phyloP scores from a whole-genome alignment of 2,113 vertebrate genomes.

The Ammospiza nelsoni region DNA sequence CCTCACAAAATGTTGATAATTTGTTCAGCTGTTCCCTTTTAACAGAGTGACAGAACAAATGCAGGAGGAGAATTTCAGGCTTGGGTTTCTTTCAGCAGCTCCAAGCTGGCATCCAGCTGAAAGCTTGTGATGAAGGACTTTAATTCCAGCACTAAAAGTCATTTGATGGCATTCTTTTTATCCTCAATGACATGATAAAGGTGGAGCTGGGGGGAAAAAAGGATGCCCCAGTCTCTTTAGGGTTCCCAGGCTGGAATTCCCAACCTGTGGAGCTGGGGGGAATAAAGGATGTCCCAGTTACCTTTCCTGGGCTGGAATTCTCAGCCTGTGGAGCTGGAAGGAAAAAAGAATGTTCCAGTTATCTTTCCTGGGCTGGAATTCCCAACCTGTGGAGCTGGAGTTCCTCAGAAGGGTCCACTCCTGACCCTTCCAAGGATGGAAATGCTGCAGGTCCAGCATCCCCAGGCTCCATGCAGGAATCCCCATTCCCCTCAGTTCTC shows the following conservation, averaged over 20 bases:
- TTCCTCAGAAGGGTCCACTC: background rate
- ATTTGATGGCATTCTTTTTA: background rate
- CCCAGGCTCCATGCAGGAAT: background rate
- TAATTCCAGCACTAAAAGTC: background rate
- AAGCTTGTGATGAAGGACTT: background rate
- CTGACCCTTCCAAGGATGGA: background rate
- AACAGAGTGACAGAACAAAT: slow-evolving; percentile 60
- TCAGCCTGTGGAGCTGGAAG: background rate
- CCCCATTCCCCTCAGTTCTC: background rate
- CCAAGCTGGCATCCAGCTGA: background rate
- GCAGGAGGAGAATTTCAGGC: background rate
- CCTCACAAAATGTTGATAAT: slow-evolving; percentile 67
- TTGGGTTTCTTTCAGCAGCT: background rate
- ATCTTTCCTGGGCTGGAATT: background rate
- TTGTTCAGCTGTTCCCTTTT: slow-evolving; percentile 74
- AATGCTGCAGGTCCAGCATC: background rate
- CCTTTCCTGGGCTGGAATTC: background rate
- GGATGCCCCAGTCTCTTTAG: background rate
- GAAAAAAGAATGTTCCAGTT: background rate
- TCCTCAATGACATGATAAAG: background rate
- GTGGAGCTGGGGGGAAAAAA: background rate
- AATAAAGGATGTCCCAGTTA: too few species aligned
- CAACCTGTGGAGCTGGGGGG: background rate
- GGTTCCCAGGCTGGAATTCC: background rate
- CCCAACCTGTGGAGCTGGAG: background rate